These are phyloP conservation scores for Drosophila sordidula DNA, from an alignment of 2,888 invertebrate genomes.

Conservation along the genomic window DNA sequence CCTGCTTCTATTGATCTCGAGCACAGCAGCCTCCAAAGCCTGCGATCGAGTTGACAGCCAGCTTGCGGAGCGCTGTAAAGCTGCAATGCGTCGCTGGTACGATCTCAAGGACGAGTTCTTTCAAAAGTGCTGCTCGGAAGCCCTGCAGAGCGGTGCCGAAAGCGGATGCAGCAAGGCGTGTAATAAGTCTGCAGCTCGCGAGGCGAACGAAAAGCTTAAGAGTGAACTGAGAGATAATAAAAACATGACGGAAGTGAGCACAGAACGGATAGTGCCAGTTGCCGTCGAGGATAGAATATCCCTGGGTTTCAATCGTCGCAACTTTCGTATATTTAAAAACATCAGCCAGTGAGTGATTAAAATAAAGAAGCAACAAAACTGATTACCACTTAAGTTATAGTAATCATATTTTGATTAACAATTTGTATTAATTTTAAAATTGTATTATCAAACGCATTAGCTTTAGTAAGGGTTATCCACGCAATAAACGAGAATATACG, in stretches of 20 bases:
- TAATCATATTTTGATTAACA: no score
- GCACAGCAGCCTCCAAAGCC: background rate
- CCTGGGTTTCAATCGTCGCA: background rate
- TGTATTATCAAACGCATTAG: no score
- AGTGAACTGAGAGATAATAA: background rate
- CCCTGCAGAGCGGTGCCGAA: background rate
- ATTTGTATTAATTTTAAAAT: no score
- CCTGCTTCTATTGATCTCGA: background rate
- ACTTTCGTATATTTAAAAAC: no score
- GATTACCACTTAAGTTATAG: background rate
- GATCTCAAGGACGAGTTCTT: constrained; percentile 8
- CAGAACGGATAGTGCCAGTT: background rate
- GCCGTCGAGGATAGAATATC: background rate
- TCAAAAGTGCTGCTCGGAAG: background rate
- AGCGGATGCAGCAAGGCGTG: constrained; percentile 4
- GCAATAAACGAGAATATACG: no score
- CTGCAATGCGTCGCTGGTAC: constrained; percentile 1
- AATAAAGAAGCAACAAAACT: background rate
- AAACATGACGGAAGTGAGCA: no score
- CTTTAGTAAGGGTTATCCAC: no score
- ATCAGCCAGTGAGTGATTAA: no score
- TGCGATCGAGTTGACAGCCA: background rate
- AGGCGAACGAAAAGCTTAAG: background rate
- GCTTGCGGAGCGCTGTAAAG: background rate
- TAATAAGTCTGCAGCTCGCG: background rate